phyloP scores from a whole-genome alignment of 2,113 vertebrate species.

The Bubo bubo region DNA sequence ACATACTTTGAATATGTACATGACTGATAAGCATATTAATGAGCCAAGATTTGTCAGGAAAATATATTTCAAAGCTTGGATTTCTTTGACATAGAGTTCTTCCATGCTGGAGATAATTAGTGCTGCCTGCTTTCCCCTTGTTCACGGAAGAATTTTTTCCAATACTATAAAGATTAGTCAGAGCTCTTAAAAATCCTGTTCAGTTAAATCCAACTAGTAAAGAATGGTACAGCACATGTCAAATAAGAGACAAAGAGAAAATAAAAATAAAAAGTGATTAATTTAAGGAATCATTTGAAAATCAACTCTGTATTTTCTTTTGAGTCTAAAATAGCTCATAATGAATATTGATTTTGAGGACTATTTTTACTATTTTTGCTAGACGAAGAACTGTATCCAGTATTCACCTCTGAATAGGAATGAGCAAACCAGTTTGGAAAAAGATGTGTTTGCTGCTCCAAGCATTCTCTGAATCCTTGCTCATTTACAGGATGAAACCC shows the following conservation, averaged over 20 bases:
- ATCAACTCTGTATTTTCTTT: background rate
- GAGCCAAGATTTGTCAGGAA: background rate
- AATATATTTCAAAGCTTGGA: background rate
- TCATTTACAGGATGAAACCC: background rate
- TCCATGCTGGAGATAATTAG: conserved; percentile 18
- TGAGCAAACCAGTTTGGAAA: background rate
- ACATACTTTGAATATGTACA: conserved; percentile 21
- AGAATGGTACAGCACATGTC: conserved; percentile 30
- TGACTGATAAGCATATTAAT: background rate
- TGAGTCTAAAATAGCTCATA: background rate
- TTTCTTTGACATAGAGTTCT: conserved; percentile 16
- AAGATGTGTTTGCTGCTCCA: background rate
- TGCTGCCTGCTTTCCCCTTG: background rate
- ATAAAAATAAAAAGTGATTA: conserved; percentile 48
- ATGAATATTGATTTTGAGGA: conserved; percentile 1
- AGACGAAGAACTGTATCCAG: background rate
- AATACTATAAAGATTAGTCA: conserved; percentile 38
- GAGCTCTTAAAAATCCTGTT: conserved; percentile 30
- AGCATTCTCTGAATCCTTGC: background rate
- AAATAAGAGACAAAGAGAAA: conserved; percentile 12
- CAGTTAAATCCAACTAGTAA: conserved; percentile 11
- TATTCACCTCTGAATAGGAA: background rate
- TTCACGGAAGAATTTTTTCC: background rate
- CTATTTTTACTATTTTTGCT: background rate
- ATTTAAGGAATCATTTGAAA: conserved; percentile 33